Base-by-base conservation (phyloP, 2,113 vertebrate genomes). In the Oxygymnocypris stewartii region DNA sequence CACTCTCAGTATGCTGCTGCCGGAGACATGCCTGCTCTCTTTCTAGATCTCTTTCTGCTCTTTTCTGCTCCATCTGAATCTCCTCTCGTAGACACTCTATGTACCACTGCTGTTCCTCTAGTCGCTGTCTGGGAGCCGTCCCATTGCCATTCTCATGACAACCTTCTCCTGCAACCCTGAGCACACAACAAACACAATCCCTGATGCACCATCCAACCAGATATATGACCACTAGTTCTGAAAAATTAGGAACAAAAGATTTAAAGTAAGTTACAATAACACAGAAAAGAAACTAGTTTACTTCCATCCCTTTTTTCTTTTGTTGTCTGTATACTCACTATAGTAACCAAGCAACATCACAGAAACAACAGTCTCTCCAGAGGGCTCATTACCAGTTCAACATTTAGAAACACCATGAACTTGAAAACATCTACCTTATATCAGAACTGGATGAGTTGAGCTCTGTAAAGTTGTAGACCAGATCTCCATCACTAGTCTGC, bases 1-100 rank as follows among this genome's bases (percentile, higher is more conserved):
- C 91, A 98, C 98, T 93, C 85, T 97, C 96, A 90, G 90, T 90
- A 86, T 95, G 94, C 89, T 96, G 95, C 88, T 95, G 94, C 87
- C 91, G 92, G 40, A 96, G 92, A 20, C 88, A 87, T 2, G 94
- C 93, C 91, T 96, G 96, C 86, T 96, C 96, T 44, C 93, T 92
- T 82, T 97, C 94, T 87, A 96, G 94, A 65, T 97, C 96, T 88
- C 0, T 92, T 84, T 98, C 95, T 51, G 95, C 94, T 91, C 91
- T 91, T 86, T 92, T 94, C 88, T 97, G 96, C 87, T 96, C 96
- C 80, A 86, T 90, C 87, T 95, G 92, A 81, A 97, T 97, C 89
- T 96, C 96, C 81, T 95, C 95, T 57, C 95, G 94, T 89, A 97
- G 92, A 88, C 93, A 92, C 87, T 97, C 94, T 87, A 97, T 92